A percentile compares a stretch with the other conserved stretches of the same genome.
Evolutionary conservation across 2,113 vertebrate genomes (phyloP).

Genomic region (Lamprologus callipterus): DNA sequence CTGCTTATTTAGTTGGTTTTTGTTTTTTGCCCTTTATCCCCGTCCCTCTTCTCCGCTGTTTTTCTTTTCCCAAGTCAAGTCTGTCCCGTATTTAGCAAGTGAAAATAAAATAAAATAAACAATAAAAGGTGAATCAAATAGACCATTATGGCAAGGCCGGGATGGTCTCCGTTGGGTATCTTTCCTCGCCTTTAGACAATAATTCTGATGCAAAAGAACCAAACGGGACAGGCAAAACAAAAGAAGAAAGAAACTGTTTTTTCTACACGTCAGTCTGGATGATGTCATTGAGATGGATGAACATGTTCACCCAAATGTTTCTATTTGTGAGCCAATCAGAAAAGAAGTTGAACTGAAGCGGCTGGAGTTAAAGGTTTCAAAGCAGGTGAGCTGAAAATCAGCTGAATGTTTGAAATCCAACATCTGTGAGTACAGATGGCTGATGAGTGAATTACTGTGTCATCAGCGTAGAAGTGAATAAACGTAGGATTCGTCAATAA

Average conservation of each 20-base stretch:
- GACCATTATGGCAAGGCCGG: rapidly evolving
- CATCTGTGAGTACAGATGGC: not conserved
- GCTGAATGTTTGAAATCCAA: not conserved
- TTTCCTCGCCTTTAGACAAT: not conserved
- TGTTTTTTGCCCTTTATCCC: too few species aligned
- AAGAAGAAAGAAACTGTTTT: not conserved
- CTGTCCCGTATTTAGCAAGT: too few species aligned
- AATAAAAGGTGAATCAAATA: too few species aligned
- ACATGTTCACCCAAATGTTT: not conserved
- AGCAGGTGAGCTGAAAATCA: not conserved
- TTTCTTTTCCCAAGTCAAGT: too few species aligned
- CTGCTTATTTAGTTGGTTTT: too few species aligned
- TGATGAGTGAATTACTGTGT: not conserved
- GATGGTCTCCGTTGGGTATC: not conserved
- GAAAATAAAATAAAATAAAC: too few species aligned
- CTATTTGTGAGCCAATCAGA: not conserved
- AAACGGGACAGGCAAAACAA: not conserved
- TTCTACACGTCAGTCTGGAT: not conserved
- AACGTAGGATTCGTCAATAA: not conserved
- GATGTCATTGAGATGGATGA: not conserved
- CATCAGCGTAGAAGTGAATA: not conserved
- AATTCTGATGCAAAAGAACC: not conserved
- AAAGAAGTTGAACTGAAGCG: not conserved
- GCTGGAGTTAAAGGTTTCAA: not conserved
- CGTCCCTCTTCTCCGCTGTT: too few species aligned